Conservation (phyloP, 2,113 vertebrate species). For the Caranx ignobilis region DNA sequence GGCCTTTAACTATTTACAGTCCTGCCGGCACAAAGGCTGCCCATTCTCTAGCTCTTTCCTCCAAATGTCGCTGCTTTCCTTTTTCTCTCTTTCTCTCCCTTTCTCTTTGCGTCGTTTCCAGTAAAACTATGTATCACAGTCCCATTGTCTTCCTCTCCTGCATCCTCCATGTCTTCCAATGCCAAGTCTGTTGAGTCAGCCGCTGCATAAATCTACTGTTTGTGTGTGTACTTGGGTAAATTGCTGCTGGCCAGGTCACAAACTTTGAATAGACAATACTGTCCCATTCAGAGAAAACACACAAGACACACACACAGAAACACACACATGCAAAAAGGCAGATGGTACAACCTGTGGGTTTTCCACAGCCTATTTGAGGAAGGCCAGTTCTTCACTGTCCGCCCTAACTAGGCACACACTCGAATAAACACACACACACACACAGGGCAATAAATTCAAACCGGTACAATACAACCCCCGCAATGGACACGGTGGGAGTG, state of each 20-base stretch:
- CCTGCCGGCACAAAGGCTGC: slow-evolving; percentile 16
- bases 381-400: slow-evolving; percentile 64
- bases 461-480: slow-evolving; percentile 64
- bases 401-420: slow-evolving; percentile 28
- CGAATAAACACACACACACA: slow-evolving; percentile 30
- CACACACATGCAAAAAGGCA: slow-evolving; percentile 31
- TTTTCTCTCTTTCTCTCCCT: slow-evolving; percentile 24
- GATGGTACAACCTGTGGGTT: slow-evolving; percentile 70
- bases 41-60: slow-evolving; percentile 17
- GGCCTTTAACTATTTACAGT: slow-evolving; percentile 46
- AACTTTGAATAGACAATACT: slow-evolving; percentile 50
- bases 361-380: slow-evolving; percentile 54
- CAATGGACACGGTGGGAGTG: slow-evolving; percentile 55
- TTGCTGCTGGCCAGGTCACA: slow-evolving; percentile 42
- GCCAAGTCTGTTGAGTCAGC: slow-evolving; percentile 67
- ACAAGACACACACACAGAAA: slow-evolving; percentile 8
- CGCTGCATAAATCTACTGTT: slow-evolving; percentile 28
- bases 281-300: slow-evolving; percentile 54
- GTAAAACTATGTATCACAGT: slow-evolving; percentile 48
- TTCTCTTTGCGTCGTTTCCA: slow-evolving; percentile 46
- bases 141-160: slow-evolving; percentile 49
- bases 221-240: slow-evolving; percentile 25
- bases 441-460: slow-evolving; percentile 69
- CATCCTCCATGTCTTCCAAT: slow-evolving; percentile 38
- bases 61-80: slow-evolving; percentile 5